Conservation (phyloP, 2,888 invertebrate species). For the Bruchidius siliquastri region DNA sequence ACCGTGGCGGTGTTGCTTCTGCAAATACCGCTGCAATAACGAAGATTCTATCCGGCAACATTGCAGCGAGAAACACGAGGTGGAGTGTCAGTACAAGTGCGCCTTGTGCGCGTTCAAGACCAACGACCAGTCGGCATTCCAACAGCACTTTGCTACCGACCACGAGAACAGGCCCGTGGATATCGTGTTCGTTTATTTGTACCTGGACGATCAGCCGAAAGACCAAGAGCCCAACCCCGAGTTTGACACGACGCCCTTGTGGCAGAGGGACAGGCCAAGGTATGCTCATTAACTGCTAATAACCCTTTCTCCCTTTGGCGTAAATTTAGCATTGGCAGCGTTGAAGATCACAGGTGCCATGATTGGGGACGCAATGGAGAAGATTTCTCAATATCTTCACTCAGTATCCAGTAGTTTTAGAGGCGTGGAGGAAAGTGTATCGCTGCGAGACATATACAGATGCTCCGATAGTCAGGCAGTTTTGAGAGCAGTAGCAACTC, state of each 20-base stretch:
- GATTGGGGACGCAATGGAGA: no score
- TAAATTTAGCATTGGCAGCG: no score
- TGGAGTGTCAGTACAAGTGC: constrained; percentile 68
- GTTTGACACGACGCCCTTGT: constrained; percentile 58
- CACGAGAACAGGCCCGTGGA: constrained; percentile 51
- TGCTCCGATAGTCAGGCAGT: no score
- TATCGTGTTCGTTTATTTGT: constrained; percentile 50
- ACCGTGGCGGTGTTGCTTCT: constrained; percentile 68
- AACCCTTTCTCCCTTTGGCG: no score
- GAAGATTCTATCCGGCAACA: constrained; percentile 60
- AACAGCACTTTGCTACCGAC: constrained; percentile 56
- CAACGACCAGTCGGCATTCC: constrained; percentile 53
- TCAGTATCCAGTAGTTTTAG: no score
- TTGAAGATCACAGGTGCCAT: no score
- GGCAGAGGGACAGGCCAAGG: constrained; percentile 54
- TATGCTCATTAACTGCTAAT: constrained; percentile 24
- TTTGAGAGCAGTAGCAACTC: no score
- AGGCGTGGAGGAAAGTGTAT: no score
- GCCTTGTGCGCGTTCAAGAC: constrained; percentile 59
- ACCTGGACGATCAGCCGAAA: constrained; percentile 40
- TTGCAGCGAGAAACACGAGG: constrained; percentile 55
- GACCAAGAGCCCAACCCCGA: constrained; percentile 35
- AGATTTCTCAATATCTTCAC: no score
- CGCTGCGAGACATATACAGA: no score
- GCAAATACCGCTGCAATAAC: constrained; percentile 57